Conservation (phyloP, 2,888 invertebrate genomes). For the Osedax frankpressi region DNA sequence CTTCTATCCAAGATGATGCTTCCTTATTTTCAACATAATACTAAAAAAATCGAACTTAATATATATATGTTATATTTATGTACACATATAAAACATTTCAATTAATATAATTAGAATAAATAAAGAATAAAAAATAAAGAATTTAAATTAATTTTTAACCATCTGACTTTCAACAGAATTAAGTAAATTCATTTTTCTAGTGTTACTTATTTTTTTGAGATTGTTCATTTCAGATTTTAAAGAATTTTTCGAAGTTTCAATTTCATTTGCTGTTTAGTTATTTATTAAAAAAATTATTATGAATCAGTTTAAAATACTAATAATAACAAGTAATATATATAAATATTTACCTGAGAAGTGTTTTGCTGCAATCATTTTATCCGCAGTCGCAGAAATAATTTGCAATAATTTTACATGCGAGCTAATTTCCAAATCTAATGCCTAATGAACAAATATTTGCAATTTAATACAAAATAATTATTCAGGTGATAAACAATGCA, state of each 20-base stretch:
- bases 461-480: too few relatives aligned
- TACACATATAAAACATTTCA: background rate
- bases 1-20: constrained; percentile 80
- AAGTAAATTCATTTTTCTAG: constrained; percentile 56
- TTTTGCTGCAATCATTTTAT: constrained; percentile 55
- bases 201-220: background rate
- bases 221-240: background rate
- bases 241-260: background rate
- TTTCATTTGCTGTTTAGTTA: background rate
- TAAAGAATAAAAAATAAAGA: background rate
- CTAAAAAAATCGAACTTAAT: constrained; percentile 42
- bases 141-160: constrained; percentile 45
- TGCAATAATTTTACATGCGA: constrained; percentile 73
- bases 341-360: background rate
- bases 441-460: too few relatives aligned
- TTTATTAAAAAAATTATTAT: background rate
- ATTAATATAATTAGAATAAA: too few relatives aligned
- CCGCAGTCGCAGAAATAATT: constrained; percentile 60
- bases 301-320: background rate
- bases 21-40: constrained; percentile 70
- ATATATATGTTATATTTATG: background rate
- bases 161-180: constrained; percentile 72
- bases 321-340: background rate
- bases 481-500: too few relatives aligned
- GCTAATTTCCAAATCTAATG: constrained; percentile 73